Evolutionary conservation across 2,113 vertebrate genomes (phyloP), one percentile per base, ranked within the genome.

Genomic region (Percina caprodes): DNA sequence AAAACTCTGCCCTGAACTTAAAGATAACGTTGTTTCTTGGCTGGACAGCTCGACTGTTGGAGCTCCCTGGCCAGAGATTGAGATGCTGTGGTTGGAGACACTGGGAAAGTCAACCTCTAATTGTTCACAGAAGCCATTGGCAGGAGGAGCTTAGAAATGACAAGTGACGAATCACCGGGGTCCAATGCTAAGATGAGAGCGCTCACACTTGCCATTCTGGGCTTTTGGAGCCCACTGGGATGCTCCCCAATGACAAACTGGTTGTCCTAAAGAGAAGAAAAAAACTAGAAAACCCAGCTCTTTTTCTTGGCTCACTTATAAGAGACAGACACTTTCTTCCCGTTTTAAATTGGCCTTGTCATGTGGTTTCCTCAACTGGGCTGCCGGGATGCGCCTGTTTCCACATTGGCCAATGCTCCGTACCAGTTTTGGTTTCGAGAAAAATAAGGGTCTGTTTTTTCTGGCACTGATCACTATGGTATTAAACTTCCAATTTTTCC

Each of bases 81-180:
- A 87, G 86, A 91, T 83, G 88, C 89, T 94, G 85, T 72, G 94
- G 94, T 93, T 86, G 77, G 75, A 91, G 83, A 91, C 87, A 90
- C 91, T 91, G 93, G 92, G 93, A 93, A 92, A 94, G 80, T 88
- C 80, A n/a, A 93, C 92, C 93, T 91, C 89, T 94, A 95, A 95
- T 95, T 95, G 93, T 94, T 94, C 84, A 91, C 94, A 93, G 91
- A 93, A 93, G 91, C 88, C 70, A 86, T 86, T 91, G 92, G 94
- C 92, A 92, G 89, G 90, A 89, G 58, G 69, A 84, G 87, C 67
- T 85, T 76, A 88, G 88, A 84, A 77, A 87, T 77, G 82, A 91
- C 88, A 90, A 94, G 87, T 81, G 83, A 91, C 83, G 86, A 88
- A 90, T 89, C 82, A 49, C 80, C 79, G 30, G 74, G 90, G 74